phyloP scores from a whole-genome alignment of 2,113 vertebrate species.

The Larimichthys polyactis region DNA sequence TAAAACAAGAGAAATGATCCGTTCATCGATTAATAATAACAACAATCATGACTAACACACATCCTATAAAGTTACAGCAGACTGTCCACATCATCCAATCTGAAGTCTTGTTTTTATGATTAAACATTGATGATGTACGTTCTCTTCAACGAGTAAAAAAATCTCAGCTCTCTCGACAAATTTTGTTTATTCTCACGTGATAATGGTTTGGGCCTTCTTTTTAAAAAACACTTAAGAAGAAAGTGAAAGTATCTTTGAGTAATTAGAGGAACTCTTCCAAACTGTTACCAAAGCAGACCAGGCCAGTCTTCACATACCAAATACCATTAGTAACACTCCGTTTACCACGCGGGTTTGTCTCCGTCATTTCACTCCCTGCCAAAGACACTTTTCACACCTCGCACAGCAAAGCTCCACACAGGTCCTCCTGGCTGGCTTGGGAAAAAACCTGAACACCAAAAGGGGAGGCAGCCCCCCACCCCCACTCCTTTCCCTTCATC shows the following conservation, averaged over 20 bases:
- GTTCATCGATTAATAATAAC: not conserved
- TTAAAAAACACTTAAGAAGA: not conserved
- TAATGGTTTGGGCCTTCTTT: not conserved
- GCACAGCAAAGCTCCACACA: conserved; percentile 34
- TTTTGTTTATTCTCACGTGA: not conserved
- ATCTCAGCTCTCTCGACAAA: not conserved
- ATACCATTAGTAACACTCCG: conserved; percentile 1
- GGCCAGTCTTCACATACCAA: conserved; percentile 1
- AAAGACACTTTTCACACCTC: conserved; percentile 60
- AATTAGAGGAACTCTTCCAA: not conserved
- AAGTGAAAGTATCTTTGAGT: not conserved
- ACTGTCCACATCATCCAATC: no score
- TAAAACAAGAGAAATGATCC: not conserved
- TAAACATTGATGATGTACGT: not conserved
- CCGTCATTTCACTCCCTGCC: conserved; percentile 20
- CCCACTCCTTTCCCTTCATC: conserved; percentile 7
- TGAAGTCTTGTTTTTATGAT: no score
- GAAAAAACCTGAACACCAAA: conserved; percentile 32
- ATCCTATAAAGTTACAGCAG: no score
- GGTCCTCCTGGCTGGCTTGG: conserved; percentile 20
- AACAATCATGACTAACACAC: not conserved
- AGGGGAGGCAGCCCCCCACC: conserved; percentile 10
- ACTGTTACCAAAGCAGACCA: conserved; percentile 6
- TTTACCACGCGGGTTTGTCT: conserved; percentile 24
- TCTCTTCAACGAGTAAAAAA: not conserved